Evolutionary conservation across 1,140 invertebrate species (phyloP).

Genomic region (Wiebesia pumilae): DNA sequence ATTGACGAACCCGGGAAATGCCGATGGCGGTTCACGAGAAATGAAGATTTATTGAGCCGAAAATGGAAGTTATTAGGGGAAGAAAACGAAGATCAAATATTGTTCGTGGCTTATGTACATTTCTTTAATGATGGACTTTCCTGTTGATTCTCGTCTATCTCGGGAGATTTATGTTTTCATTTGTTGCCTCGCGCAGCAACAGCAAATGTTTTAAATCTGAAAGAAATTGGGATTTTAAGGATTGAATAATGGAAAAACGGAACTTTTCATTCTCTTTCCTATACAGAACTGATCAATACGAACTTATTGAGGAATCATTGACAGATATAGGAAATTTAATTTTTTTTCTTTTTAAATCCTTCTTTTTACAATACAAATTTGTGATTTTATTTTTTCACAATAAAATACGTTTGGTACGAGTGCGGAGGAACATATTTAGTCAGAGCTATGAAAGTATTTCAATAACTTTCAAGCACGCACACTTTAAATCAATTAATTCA

Average conservation of each 20-base stretch:
- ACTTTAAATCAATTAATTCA: neutral
- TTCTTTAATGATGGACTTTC: neutral
- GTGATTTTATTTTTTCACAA: too few relatives aligned
- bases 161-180: neutral
- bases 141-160: neutral
- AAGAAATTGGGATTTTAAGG: neutral
- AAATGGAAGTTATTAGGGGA: neutral
- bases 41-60: constrained; percentile 45
- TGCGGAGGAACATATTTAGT: too few relatives aligned
- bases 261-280: neutral
- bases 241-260: neutral
- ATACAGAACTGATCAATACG: neutral
- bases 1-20: neutral
- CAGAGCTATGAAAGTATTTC: too few relatives aligned
- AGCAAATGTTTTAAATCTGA: neutral
- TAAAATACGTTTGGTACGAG: too few relatives aligned
- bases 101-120: neutral
- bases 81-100: neutral
- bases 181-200: neutral
- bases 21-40: neutral
- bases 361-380: too few relatives aligned
- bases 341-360: neutral
- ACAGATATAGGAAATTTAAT: neutral
- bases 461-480: neutral
- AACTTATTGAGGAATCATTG: neutral